These are phyloP conservation scores for Thalassaphorura encarpata DNA, from an alignment of 1,140 invertebrate species.

Conservation along the genomic window DNA sequence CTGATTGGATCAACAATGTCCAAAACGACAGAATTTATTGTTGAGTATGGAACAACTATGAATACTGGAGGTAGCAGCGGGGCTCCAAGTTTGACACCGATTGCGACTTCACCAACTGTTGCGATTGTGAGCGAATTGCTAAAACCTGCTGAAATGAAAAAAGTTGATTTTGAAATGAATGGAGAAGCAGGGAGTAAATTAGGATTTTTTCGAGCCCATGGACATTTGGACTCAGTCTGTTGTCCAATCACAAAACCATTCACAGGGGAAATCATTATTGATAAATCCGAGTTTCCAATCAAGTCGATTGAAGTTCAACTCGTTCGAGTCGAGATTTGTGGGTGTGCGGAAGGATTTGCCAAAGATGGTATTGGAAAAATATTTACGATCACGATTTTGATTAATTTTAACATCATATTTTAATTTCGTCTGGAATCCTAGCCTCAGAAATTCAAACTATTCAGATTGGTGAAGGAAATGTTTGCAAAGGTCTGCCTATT, in stretches of 20 bases:
- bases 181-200: slow-evolving; percentile 29
- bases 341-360: slow-evolving; percentile 86
- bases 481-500: slow-evolving; percentile 64
- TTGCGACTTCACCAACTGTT: background rate
- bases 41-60: slow-evolving; percentile 59
- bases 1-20: slow-evolving; percentile 72
- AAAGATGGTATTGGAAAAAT: slow-evolving; percentile 61
- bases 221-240: slow-evolving; percentile 63
- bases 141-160: slow-evolving; percentile 25
- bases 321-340: slow-evolving; percentile 89
- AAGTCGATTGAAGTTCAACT: slow-evolving; percentile 92
- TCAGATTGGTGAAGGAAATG: slow-evolving; percentile 89
- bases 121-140: slow-evolving; percentile 5
- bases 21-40: slow-evolving; percentile 78
- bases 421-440: slow-evolving; percentile 38
- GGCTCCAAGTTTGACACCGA: background rate
- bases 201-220: slow-evolving; percentile 27
- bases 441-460: slow-evolving; percentile 97
- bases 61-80: background rate
- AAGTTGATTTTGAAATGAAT: slow-evolving; percentile 30
- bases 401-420: background rate
- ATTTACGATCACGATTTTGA: background rate
- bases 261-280: slow-evolving; percentile 75
- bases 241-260: slow-evolving; percentile 77
- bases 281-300: slow-evolving; percentile 53